Percentiles rank a stretch among this genome's conserved stretches.
These are phyloP conservation scores for Zaprionus lachaisei DNA, from an alignment of 1,140 invertebrate genomes.

Conservation along the genomic window DNA sequence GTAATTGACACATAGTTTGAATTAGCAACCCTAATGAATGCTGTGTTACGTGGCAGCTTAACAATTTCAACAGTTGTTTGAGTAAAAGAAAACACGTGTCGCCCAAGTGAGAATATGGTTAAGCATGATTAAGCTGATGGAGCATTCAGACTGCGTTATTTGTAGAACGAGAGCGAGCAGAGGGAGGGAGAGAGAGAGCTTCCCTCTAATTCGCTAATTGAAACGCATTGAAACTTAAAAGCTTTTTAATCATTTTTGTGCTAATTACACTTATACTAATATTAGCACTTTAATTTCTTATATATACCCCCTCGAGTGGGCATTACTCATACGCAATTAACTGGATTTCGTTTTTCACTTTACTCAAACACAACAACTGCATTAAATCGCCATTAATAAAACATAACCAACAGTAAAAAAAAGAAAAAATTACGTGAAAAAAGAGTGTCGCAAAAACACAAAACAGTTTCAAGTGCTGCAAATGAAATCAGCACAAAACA, in stretches of 20 bases:
- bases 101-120: conserved; percentile 1
- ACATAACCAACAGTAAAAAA: conserved; percentile 3
- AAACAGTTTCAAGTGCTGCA: conserved; percentile 36
- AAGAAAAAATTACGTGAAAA: background rate
- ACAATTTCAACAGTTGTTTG: conserved; percentile 21
- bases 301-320: background rate
- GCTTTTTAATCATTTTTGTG: conserved; percentile 5
- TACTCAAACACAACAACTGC: conserved; percentile 53
- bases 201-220: background rate
- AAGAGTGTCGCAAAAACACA: conserved; percentile 25
- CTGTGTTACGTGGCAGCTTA: conserved; percentile 21
- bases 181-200: background rate
- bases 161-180: background rate
- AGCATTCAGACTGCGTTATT: background rate
- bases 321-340: conserved; percentile 39
- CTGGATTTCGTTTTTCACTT: conserved; percentile 12
- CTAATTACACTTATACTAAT: conserved; percentile 26
- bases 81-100: conserved; percentile 29
- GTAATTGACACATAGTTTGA: conserved; percentile 58
- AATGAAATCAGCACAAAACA: conserved; percentile 61
- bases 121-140: conserved; percentile 13
- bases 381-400: conserved; percentile 73
- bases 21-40: conserved; percentile 30
- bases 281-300: conserved; percentile 15
- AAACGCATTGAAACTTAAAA: background rate